Evolutionary conservation across 2,888 invertebrate species (phyloP), one percentile per base, ranked within the genome.

Genomic region (Xestia sexstrigata): DNA sequence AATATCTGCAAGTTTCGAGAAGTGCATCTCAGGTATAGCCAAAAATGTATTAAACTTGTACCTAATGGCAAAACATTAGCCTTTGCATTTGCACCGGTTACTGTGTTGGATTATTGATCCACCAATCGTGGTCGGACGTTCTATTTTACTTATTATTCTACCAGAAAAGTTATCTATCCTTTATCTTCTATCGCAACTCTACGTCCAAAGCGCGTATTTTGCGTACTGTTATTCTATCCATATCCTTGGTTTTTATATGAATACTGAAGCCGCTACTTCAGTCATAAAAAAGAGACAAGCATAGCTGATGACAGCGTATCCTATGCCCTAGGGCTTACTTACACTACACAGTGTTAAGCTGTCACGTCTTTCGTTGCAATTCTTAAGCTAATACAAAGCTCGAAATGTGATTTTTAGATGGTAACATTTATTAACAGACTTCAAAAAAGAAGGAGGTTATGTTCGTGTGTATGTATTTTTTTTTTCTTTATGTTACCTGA

Each of bases 1-100:
- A 70, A 68, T 76, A 47, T 81, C 52, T 47, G 5, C 23, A n/a
- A 49, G 55, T 23, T 39, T 49, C 17, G 17, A 65, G 13, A 35
- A 49, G 63, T n/a, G 26, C 26, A 67, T 39, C 20, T 42, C 62
- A 58, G 26, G 15, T 58, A n/a, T 9, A 23, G 3, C 5, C 23
- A 26, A 66, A 65, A 66, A 47, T 42, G 26, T 8, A 74, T 74
- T 45, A 2, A 23, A 49, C 3, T 17, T n/a, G 42, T 26, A 49
- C 23, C 26, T 71, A n/a, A 47, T 42, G 65, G 8, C 3, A 47
- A 26, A 74, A 39, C 9, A n/a, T 45, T 30, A 30, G 30, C 30
- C 11, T 35, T n/a, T 35, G 35, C 13, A n/a, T n/a, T n/a, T n/a
- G n/a, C n/a, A 11, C 6, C 5, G 30, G 60, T 26, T 49, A 30